These are phyloP conservation scores for Calonectris borealis DNA, from an alignment of 2,113 vertebrate species.

Conservation along the genomic window DNA sequence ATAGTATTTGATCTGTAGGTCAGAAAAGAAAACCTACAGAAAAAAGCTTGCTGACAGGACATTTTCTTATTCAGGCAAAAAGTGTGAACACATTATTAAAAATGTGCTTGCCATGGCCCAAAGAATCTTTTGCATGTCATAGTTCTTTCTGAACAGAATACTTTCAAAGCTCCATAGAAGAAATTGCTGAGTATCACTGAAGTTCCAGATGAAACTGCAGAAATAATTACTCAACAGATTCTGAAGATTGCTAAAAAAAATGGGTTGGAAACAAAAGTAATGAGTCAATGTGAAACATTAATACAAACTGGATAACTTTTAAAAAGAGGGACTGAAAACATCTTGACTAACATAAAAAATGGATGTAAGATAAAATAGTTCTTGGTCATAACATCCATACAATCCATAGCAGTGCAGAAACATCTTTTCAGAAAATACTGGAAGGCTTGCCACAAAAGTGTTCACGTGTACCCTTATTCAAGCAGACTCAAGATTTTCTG, in stretches of 20 bases:
- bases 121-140: background rate
- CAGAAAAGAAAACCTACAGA: background rate
- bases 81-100: background rate
- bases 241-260: background rate
- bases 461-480: rapidly evolving
- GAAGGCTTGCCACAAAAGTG: background rate
- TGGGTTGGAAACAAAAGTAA: background rate
- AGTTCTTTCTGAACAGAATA: background rate
- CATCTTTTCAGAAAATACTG: background rate
- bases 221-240: background rate
- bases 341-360: background rate
- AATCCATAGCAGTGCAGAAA: background rate
- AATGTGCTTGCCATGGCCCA: background rate
- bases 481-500: background rate
- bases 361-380: background rate
- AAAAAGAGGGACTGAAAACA: background rate
- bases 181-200: background rate
- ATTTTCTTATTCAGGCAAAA: background rate
- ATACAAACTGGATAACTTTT: background rate
- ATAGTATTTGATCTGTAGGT: background rate
- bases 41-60: background rate
- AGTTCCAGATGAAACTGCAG: background rate
- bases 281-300: background rate
- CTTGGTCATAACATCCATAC: background rate
- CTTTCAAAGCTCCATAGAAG: background rate